Base-by-base conservation (phyloP, 1,140 invertebrate genomes). In the Trissolcus basalis region DNA sequence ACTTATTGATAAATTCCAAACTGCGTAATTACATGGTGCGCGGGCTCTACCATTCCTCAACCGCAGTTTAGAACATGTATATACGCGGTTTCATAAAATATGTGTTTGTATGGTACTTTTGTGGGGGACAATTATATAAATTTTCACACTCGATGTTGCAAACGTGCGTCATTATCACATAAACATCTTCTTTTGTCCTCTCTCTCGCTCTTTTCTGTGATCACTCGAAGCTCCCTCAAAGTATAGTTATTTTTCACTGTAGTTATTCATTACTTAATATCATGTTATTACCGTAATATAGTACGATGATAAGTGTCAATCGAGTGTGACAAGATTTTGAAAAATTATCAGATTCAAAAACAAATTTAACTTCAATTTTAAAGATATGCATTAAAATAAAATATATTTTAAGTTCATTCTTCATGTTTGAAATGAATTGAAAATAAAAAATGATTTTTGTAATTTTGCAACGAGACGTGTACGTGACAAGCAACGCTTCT, bases 191-290 rank as follows among this genome's bases (percentile, higher is more conserved):
- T 51, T 60, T 69, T 69, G 56, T 69, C 56, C 65, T 27, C 45
- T 27, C 19, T 27, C 19, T 27, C 19, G 1, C 19, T 3, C 19
- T 27, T 6, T 3, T 27, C n/a, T n/a, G n/a, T n/a, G n/a, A n/a
- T n/a, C n/a, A 27, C 6, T 27, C 19, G 19, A 27, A 6, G 19
- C 1, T 27, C 6, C 19, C 6, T 27, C 19, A 27, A 69, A 68
- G 49, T 60, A 60, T 51, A 60, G 65, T 69, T 36, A 69, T 69
- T 69, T 69, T 69, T 69, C 56, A 55, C 65, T 27, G 19, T 27
- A 27, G 48, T 54, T 60, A 54, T 69, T 69, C 56, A 69, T 69
- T 69, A 69, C 10, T 6, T 60, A 69, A 69, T 69, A 60, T 69
- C 56, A 54, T 69, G 39, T 59, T 54, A 69, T 69, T 69, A 69